Conservation (phyloP, 1,140 invertebrate genomes). For the Bursaphelenchus mucronatus region DNA sequence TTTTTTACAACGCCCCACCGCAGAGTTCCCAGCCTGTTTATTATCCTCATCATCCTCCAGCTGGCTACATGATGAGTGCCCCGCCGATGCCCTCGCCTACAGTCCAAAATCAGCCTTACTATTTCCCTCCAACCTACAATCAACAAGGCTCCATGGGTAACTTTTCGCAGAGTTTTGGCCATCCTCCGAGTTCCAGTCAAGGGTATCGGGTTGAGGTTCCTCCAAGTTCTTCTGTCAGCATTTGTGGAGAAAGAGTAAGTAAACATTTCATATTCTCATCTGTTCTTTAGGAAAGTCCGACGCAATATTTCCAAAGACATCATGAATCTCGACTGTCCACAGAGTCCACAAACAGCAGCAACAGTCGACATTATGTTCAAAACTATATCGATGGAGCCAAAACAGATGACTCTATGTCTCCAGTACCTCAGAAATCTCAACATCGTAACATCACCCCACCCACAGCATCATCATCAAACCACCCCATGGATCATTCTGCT, state of each 20-base stretch:
- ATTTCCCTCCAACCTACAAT: not conserved
- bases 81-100: slow-evolving; percentile 20
- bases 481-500: slow-evolving; percentile 15
- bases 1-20: slow-evolving; percentile 32
- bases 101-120: slow-evolving; percentile 12
- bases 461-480: not conserved
- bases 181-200: not conserved
- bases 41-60: slow-evolving; percentile 27
- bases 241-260: slow-evolving; percentile 20
- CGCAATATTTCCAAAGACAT: slow-evolving; percentile 28
- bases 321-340: slow-evolving; percentile 27
- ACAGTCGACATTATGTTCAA: slow-evolving; percentile 14
- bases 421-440: slow-evolving; percentile 25
- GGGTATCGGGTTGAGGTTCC: slow-evolving; percentile 42
- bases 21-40: slow-evolving; percentile 15
- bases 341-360: slow-evolving; percentile 29
- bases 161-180: slow-evolving; percentile 11
- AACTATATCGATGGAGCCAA: not conserved
- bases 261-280: not conserved
- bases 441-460: not conserved
- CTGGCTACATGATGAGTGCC: slow-evolving; percentile 17
- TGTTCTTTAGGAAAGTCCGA: slow-evolving; percentile 6
- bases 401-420: not conserved
- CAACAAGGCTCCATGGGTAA: slow-evolving; percentile 2
- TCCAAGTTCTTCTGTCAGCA: slow-evolving; percentile 26